A percentile compares a stretch with the other conserved stretches of the same genome.
These are phyloP conservation scores for Cochlearius cochlearius DNA, from an alignment of 2,113 vertebrate genomes.

Conservation along the genomic window DNA sequence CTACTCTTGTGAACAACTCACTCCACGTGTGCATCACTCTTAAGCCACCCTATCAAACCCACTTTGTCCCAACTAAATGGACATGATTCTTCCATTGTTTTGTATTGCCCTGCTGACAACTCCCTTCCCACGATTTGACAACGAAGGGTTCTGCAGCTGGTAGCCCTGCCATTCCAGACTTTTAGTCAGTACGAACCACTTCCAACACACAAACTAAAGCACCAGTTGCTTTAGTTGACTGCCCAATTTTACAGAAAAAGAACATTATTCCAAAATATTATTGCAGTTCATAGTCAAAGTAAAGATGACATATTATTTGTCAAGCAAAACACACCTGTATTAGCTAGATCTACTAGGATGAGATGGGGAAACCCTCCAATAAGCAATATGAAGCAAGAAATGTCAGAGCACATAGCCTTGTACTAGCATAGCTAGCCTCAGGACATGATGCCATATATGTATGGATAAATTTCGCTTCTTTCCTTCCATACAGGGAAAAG, in stretches of 20 bases:
- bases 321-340: background rate
- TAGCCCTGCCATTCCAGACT: background rate
- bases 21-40: background rate
- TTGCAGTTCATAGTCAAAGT: background rate
- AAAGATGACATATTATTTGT: background rate
- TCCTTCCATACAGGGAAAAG: background rate
- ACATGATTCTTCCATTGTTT: background rate
- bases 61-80: background rate
- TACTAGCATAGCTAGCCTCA: background rate
- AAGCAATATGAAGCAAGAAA: background rate
- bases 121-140: background rate
- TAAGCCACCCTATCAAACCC: background rate
- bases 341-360: background rate
- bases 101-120: background rate
- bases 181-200: background rate
- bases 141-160: background rate
- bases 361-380: background rate
- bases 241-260: background rate
- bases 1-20: background rate
- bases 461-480: background rate
- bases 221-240: background rate
- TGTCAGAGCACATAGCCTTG: background rate
- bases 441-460: background rate
- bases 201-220: background rate
- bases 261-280: background rate